These are phyloP conservation scores for Pocillopora grandis DNA, from an alignment of 92 coral and sea anemone species.

Conservation along the genomic window DNA sequence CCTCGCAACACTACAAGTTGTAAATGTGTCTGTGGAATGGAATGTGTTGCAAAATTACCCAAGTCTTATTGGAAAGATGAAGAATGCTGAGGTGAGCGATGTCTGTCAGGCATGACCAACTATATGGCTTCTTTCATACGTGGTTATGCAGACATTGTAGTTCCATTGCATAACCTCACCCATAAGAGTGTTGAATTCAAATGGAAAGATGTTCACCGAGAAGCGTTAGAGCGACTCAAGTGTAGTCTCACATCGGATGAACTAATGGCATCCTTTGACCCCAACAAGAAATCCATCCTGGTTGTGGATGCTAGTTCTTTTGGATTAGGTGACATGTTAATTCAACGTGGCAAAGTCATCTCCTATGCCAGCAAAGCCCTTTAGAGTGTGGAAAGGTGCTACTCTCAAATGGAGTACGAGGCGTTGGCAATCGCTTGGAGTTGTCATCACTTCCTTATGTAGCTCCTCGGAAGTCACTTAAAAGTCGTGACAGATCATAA, in stretches of 20 bases:
- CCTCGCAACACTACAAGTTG: too few relatives aligned
- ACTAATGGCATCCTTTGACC: constrained; percentile 52
- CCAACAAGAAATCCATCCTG: constrained; percentile 32
- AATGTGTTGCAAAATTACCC: too few relatives aligned
- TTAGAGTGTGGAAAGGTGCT: constrained; percentile 37
- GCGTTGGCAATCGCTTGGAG: constrained; percentile 26
- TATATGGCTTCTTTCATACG: too few relatives aligned
- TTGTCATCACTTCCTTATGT: constrained; percentile 44
- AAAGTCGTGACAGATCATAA: constrained; percentile 40
- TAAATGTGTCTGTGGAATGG: too few relatives aligned
- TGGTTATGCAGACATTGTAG: too few relatives aligned
- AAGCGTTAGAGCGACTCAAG: background rate
- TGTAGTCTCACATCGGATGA: constrained; percentile 45
- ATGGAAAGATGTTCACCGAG: too few relatives aligned
- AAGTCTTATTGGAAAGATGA: too few relatives aligned
- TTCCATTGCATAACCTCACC: too few relatives aligned
- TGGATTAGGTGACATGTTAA: constrained; percentile 44
- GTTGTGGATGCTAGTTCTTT: constrained; percentile 48
- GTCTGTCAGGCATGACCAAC: too few relatives aligned
- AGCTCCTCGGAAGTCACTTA: constrained; percentile 37
- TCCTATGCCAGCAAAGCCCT: background rate
- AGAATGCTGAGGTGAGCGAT: too few relatives aligned
- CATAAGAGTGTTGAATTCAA: too few relatives aligned
- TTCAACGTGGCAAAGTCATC: constrained; percentile 43
- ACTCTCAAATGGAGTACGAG: constrained; percentile 40